These are phyloP conservation scores for Macquaria australasica DNA, from an alignment of 2,113 vertebrate genomes.

Conservation along the genomic window DNA sequence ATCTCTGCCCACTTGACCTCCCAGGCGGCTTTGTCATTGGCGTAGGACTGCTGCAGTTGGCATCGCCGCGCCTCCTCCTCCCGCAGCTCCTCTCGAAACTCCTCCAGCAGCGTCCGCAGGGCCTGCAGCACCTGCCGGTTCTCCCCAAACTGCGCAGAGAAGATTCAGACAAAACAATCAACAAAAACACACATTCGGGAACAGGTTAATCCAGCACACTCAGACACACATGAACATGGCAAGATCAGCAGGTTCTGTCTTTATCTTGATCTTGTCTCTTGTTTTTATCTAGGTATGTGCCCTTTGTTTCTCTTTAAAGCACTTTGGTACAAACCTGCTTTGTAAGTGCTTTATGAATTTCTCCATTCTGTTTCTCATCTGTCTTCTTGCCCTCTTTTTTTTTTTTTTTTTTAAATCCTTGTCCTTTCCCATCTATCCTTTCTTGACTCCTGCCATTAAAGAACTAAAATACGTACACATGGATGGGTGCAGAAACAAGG, in stretches of 20 bases:
- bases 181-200: background rate
- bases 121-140: slow-evolving; percentile 89
- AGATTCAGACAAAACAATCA: slow-evolving; percentile 5
- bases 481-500: background rate
- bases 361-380: slow-evolving; percentile 14
- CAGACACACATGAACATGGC: background rate
- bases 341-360: slow-evolving; percentile 27
- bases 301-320: slow-evolving; percentile 29
- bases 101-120: slow-evolving; percentile 91
- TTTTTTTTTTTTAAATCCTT: background rate
- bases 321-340: slow-evolving; percentile 9
- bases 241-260: background rate
- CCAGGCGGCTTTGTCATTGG: slow-evolving; percentile 94
- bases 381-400: background rate
- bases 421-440: background rate
- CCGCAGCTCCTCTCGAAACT: slow-evolving; percentile 89
- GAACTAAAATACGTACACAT: background rate
- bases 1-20: slow-evolving; percentile 92
- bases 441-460: background rate
- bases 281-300: slow-evolving; percentile 3
- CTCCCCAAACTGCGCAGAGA: slow-evolving; percentile 86
- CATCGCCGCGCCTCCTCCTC: slow-evolving; percentile 88
- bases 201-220: background rate
- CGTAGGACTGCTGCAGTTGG: slow-evolving; percentile 91
- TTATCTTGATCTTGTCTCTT: slow-evolving; percentile 10